These are phyloP conservation scores for Acronicta aceris DNA, from an alignment of 2,888 invertebrate genomes.

Conservation along the genomic window DNA sequence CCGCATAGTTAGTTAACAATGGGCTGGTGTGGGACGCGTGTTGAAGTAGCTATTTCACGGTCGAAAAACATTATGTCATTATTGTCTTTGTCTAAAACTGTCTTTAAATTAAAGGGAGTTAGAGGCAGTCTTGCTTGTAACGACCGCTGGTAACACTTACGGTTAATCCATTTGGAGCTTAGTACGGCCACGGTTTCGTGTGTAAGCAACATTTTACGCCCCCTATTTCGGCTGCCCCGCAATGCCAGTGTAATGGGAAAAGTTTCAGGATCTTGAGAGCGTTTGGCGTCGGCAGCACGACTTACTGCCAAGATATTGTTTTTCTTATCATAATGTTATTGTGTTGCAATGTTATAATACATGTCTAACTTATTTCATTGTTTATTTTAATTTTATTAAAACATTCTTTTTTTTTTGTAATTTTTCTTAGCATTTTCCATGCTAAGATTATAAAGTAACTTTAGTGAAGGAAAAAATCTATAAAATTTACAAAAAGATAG, in stretches of 20 bases:
- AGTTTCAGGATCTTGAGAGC: conserved; percentile 66
- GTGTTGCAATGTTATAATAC: conserved; percentile 30
- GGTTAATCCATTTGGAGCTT: conserved; percentile 17
- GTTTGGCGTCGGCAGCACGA: conserved; percentile 61
- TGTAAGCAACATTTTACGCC: conserved; percentile 58
- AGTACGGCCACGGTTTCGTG: conserved; percentile 36
- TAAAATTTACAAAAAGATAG: no score
- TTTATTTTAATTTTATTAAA: background rate
- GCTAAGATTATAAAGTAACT: no score
- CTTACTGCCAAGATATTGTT: conserved; percentile 66
- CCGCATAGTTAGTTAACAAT: no score
- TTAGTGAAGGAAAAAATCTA: no score
- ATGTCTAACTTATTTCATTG: conserved; percentile 23
- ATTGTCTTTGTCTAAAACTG: background rate
- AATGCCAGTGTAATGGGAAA: conserved; percentile 67
- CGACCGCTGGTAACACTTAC: conserved; percentile 12
- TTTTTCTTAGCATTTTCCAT: no score
- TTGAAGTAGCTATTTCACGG: no score
- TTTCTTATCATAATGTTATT: conserved; percentile 62
- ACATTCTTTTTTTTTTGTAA: no score
- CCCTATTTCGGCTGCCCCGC: conserved; percentile 56
- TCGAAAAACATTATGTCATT: no score
- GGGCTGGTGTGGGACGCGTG: no score
- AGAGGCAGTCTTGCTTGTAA: conserved; percentile 5
- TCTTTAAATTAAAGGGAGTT: conserved; percentile 1